Percentiles rank a stretch among this genome's conserved stretches.
Conservation (phyloP, 1,140 invertebrate species). For the Drosophila sp. region DNA sequence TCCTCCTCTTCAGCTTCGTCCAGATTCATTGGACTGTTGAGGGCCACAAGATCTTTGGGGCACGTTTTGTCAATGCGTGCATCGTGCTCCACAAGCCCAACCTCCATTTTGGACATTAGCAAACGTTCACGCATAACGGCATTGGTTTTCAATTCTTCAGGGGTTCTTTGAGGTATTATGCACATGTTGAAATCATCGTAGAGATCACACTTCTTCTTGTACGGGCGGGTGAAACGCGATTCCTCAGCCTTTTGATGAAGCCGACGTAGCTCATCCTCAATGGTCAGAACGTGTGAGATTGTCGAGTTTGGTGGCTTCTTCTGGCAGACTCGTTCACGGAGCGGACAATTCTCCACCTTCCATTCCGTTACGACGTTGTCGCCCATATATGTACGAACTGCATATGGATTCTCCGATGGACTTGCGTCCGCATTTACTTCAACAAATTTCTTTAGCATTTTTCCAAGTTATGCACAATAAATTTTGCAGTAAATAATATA, state of each 20-base stretch:
- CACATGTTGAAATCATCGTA: constrained; percentile 70
- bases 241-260: constrained; percentile 69
- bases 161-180: constrained; percentile 65
- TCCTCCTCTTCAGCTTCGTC: constrained; percentile 51
- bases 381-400: constrained; percentile 76
- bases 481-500: constrained; percentile 44
- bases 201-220: constrained; percentile 58
- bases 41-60: constrained; percentile 56
- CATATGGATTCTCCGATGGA: constrained; percentile 76
- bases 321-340: constrained; percentile 57
- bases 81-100: constrained; percentile 66
- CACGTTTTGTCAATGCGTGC: constrained; percentile 35
- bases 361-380: constrained; percentile 60
- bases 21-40: constrained; percentile 66
- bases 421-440: constrained; percentile 70
- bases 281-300: constrained; percentile 71
- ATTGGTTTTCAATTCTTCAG: constrained; percentile 58
- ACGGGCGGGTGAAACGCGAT: constrained; percentile 59
- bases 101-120: constrained; percentile 41
- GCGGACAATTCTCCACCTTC: constrained; percentile 60
- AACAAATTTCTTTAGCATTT: constrained; percentile 81
- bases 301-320: constrained; percentile 66
- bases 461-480: constrained; percentile 31
- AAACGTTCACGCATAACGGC: constrained; percentile 69
- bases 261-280: constrained; percentile 75